Conservation (phyloP, 2,888 invertebrate species). For the Cetonia aurata region DNA sequence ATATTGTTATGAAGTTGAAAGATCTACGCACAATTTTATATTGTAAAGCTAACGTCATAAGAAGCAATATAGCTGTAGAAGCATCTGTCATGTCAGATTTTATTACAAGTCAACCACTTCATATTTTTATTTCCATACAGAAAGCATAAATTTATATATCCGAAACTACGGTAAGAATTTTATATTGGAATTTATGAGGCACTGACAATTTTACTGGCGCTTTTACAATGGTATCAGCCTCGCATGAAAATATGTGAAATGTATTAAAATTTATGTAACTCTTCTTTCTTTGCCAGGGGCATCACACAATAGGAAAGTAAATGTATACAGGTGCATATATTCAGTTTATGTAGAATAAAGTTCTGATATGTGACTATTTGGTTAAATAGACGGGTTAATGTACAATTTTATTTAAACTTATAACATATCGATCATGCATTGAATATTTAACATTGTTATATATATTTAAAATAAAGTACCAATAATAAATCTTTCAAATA, state of each 20-base stretch:
- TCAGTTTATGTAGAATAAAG: neutral
- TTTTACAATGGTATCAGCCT: conserved; percentile 35
- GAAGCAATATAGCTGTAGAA: conserved; percentile 53
- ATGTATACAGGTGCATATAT: conserved; percentile 3
- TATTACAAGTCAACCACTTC: conserved; percentile 51
- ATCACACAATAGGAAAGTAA: conserved; percentile 21
- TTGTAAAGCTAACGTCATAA: conserved; percentile 49
- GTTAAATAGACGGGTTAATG: conserved; percentile 13
- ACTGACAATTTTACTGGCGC: conserved; percentile 41
- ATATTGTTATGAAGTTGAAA: conserved; percentile 52
- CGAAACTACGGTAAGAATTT: conserved; percentile 44
- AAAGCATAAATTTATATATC: conserved; percentile 46
- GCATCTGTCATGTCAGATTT: conserved; percentile 54
- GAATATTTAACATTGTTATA: too few relatives aligned
- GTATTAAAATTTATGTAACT: conserved; percentile 45
- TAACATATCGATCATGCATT: too few relatives aligned
- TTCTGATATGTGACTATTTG: conserved; percentile 9
- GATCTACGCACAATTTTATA: conserved; percentile 52
- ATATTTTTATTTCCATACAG: conserved; percentile 46
- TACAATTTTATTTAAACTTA: conserved; percentile 9
- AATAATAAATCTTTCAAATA: too few relatives aligned
- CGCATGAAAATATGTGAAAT: conserved; percentile 17
- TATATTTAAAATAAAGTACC: too few relatives aligned
- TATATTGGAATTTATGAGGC: conserved; percentile 44
- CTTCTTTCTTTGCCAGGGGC: neutral